phyloP scores from a whole-genome alignment of 2,888 invertebrate genomes.

The Chrysolina oricalcia region DNA sequence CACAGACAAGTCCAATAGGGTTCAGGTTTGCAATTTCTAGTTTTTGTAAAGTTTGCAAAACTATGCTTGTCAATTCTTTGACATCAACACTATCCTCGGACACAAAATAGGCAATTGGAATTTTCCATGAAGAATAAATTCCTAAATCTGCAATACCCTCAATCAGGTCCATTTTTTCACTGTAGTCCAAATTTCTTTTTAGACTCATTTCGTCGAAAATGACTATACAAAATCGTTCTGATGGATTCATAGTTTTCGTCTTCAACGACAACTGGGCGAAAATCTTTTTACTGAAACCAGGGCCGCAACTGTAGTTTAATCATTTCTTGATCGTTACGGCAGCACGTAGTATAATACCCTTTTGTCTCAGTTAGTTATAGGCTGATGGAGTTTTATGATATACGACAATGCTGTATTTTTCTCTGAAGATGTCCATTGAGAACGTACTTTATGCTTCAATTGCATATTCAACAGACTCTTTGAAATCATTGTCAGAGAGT shows the following conservation, averaged over 20 bases:
- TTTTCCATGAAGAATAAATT: slow-evolving; percentile 7
- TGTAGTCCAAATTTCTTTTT: not conserved
- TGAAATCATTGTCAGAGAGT: too few relatives aligned
- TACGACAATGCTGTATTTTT: not conserved
- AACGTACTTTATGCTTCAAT: too few relatives aligned
- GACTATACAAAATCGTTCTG: not conserved
- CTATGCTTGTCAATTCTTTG: not conserved
- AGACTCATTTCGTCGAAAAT: not conserved
- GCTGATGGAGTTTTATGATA: not conserved
- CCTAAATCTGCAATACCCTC: slow-evolving; percentile 7
- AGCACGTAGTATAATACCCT: not conserved
- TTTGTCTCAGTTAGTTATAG: not conserved
- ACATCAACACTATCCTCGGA: not conserved
- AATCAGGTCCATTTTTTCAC: not conserved
- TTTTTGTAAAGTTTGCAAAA: not conserved
- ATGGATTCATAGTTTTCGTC: not conserved
- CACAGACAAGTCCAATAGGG: slow-evolving; percentile 2
- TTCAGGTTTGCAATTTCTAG: not conserved
- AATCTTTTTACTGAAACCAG: slow-evolving; percentile 7
- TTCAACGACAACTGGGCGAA: not conserved
- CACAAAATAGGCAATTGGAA: not conserved
- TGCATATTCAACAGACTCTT: too few relatives aligned
- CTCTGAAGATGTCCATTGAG: not conserved
- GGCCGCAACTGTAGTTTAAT: not conserved
- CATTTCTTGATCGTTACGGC: not conserved